Percentiles rank a stretch among this genome's conserved stretches.
These are phyloP conservation scores for Orchestia grillus DNA, from an alignment of 1,140 invertebrate genomes.

Conservation along the genomic window DNA sequence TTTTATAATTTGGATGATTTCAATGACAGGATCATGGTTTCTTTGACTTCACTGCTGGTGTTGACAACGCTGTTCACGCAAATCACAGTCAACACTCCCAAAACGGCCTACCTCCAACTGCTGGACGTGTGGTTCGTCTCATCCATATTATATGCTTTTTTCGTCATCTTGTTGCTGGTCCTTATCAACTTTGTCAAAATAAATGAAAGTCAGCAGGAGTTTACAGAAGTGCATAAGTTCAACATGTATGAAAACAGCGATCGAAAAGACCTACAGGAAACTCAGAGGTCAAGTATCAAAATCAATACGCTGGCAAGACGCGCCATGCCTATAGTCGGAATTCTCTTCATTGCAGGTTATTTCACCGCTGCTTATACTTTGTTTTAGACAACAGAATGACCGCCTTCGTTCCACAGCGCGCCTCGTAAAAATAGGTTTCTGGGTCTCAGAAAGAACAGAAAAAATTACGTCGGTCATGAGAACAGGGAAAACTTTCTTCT, in stretches of 20 bases:
- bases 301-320: neutral
- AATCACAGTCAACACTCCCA: neutral
- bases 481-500: too few species aligned
- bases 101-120: neutral
- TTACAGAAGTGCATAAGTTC: neutral
- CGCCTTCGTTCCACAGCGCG: too few species aligned
- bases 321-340: neutral
- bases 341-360: neutral
- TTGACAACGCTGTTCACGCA: slow-evolving; percentile 44
- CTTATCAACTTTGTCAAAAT: neutral
- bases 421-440: too few species aligned
- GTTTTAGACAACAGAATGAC: too few species aligned
- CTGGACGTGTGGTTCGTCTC: slow-evolving; percentile 35
- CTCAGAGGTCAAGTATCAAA: neutral
- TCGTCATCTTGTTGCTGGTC: neutral
- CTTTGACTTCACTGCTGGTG: slow-evolving; percentile 57
- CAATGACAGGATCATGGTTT: slow-evolving; percentile 51
- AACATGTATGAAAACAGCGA: neutral
- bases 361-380: neutral
- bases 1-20: slow-evolving; percentile 2
- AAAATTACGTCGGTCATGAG: too few species aligned
- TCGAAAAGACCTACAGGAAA: neutral
- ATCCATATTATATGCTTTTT: neutral
- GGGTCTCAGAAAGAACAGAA: too few species aligned
- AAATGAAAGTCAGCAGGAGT: neutral